Evolutionary conservation across 2,797 vertebrate genomes (phyloP).

Genomic region (Coranthus polyacanthus): DNA sequence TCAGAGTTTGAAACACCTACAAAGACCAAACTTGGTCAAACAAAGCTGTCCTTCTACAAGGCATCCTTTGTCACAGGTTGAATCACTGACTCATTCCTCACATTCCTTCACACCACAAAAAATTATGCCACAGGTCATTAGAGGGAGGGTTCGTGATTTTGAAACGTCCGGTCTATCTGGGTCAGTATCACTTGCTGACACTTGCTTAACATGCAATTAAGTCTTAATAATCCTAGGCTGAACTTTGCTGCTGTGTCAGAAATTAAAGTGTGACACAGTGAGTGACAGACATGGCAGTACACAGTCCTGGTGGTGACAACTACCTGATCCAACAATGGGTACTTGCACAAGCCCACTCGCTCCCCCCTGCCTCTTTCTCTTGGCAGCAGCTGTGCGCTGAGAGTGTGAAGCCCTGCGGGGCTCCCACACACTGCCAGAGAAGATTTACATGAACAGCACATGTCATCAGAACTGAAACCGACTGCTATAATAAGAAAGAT

Average conservation of each 20-base stretch:
- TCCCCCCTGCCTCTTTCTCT: constrained; percentile 10
- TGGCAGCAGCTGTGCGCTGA: constrained; percentile 46
- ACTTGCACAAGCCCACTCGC: constrained; percentile 10
- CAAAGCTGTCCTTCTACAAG: constrained; percentile 12
- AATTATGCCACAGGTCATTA: constrained; percentile 20
- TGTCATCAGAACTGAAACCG: constrained; percentile 36
- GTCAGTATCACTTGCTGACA: not conserved
- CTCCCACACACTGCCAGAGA: constrained; percentile 38
- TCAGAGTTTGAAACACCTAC: no score
- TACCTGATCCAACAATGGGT: constrained; percentile 49
- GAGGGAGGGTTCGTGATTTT: constrained; percentile 13
- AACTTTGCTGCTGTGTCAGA: constrained; percentile 12
- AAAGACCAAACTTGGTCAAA: no score
- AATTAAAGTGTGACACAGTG: constrained; percentile 39
- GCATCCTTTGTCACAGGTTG: constrained; percentile 25
- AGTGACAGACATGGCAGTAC: constrained; percentile 9
- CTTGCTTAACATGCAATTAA: not conserved
- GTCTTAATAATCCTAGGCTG: not conserved
- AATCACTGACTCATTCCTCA: constrained; percentile 53
- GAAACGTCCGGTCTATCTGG: not conserved
- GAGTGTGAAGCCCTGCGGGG: constrained; percentile 19
- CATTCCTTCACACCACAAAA: constrained; percentile 46
- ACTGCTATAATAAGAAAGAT: constrained; percentile 59
- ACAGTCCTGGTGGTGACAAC: constrained; percentile 38
- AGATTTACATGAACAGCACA: constrained; percentile 61